A percentile compares a stretch with the other conserved stretches of the same genome.
phyloP scores from a whole-genome alignment of 2,888 invertebrate genomes.

The Diaperis boleti region DNA sequence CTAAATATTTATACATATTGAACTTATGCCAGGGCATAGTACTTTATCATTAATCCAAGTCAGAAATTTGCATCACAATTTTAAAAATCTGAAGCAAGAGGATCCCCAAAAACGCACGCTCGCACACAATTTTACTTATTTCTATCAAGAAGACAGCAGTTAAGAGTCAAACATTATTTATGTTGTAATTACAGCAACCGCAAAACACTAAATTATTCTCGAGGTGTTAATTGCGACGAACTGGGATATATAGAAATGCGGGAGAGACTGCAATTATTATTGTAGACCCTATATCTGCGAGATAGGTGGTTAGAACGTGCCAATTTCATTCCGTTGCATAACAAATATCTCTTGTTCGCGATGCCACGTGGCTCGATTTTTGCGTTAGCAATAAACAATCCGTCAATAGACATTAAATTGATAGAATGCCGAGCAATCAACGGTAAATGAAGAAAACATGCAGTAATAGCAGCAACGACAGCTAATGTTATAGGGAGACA shows the following conservation, averaged over 20 bases:
- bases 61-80: too few species aligned
- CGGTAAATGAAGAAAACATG: conserved; percentile 41
- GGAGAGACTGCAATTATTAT: neutral
- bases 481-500: conserved; percentile 41
- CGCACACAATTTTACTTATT: too few species aligned
- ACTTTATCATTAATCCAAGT: too few species aligned
- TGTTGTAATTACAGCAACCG: conserved; percentile 36
- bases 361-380: too few species aligned
- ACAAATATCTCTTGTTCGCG: conserved; percentile 15
- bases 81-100: too few species aligned
- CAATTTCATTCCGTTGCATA: too few species aligned
- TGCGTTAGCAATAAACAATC: conserved; percentile 34
- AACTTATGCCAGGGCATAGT: too few species aligned
- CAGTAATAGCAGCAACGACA: conserved; percentile 19
- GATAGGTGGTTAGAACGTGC: too few species aligned
- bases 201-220: conserved; percentile 38
- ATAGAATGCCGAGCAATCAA: conserved; percentile 39
- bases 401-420: conserved; percentile 34
- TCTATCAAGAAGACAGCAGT: neutral
- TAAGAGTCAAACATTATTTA: conserved; percentile 38
- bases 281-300: too few species aligned
- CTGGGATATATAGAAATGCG: conserved; percentile 1
- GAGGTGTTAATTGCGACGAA: conserved; percentile 37
- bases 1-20: too few species aligned
- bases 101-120: too few species aligned